Evolutionary conservation across 92 coral and sea anemone species (phyloP), one percentile per base, ranked within the genome.

Genomic region (Epizoanthus stellaris): DNA sequence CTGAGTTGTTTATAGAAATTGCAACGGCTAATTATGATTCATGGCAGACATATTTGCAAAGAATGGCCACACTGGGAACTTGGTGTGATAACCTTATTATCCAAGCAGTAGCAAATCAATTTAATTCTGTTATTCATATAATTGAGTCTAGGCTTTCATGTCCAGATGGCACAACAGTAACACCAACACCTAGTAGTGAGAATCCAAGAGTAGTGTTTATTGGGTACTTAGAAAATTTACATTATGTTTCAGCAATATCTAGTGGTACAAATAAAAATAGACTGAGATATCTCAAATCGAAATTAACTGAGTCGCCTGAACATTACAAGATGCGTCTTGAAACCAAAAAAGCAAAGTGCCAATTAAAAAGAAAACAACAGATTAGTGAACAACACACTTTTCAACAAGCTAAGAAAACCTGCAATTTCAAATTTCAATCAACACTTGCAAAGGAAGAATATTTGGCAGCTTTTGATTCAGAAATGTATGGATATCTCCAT

Each of bases 381-480:
- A 59, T 5, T 63, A 20, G 68, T 17, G 30, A 36, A 76, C 12
- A 73, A 38, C 36, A 73, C 39, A 36, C 42, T 47, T 58, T 5
- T 25, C 68, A 45, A 45, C 68, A 34, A 59, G 40, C 17, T 17
- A 58, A 59, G 81, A 76, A 76, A 76, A 17, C 17, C 17, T 36
- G 53, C 67, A 76, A 23, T 36, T 25, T 43, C 34, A 23, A 75
- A 56, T 49, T 11, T 6, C 16, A 57, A 23, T 45, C 17, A 59
- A 54, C 80, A 23, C 21, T 58, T 38, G 20, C 67, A 76, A 58
- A 58, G 40, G 21, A 67, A 82, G 67, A 73, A 45, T 77, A 86
- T 86, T 86, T 86, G 23, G 45, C 77, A 17, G 40, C 57, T 39
- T 86, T 68, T 68, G 17, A 86, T 86, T 13, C 74, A 77, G 72